Base-by-base conservation (phyloP, 1,140 invertebrate species). In the Drosophila watanabei region DNA sequence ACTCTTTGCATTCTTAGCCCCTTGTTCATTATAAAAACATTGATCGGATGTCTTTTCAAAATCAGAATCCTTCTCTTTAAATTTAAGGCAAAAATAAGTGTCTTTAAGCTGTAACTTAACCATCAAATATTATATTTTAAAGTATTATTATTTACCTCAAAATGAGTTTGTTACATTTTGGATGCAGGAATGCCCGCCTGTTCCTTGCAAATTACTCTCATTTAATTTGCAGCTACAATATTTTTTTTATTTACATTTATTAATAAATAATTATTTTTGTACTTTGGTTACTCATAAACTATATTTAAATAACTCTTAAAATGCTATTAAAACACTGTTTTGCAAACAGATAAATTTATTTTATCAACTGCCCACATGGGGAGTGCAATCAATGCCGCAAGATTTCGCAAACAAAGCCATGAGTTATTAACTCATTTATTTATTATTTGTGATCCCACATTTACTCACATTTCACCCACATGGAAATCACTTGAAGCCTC, bases 401-500 rank as follows among this genome's bases (percentile, higher is more conserved):
- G 39, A 54, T 56, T 70, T 32, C 39, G 35, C 49, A 41, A 72
- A 71, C 65, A 72, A 43, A 35, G 60, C 32, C 28, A 18, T 13
- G 28, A 49, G 65, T 58, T 72, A 58, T 58, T 56, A 48, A 56
- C 32, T 45, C 39, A 32, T 39, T 68, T 70, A 24, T 35, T 58
- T 64, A 20, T 56, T 43, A 28, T 33, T 32, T 54, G 20, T 13
- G 37, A 70, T 24, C 30, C 37, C 66, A 18, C 48, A 70, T 39
- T 59, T n/a, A 8, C 45, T 49, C 33, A 24, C 18, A 37, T 56
- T 37, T 56, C 14, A 65, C 60, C 60, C 65, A 24, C 65, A 59
- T 73, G 70, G 18, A 75, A 84, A 85, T 68, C 71, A 61, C 77
- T 65, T 57, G 43, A 35, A 58, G 41, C 46, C 20, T 45, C 37